Evolutionary conservation across 2,113 vertebrate genomes (phyloP), one percentile per base, ranked within the genome.

Genomic region (Sialia sialis): DNA sequence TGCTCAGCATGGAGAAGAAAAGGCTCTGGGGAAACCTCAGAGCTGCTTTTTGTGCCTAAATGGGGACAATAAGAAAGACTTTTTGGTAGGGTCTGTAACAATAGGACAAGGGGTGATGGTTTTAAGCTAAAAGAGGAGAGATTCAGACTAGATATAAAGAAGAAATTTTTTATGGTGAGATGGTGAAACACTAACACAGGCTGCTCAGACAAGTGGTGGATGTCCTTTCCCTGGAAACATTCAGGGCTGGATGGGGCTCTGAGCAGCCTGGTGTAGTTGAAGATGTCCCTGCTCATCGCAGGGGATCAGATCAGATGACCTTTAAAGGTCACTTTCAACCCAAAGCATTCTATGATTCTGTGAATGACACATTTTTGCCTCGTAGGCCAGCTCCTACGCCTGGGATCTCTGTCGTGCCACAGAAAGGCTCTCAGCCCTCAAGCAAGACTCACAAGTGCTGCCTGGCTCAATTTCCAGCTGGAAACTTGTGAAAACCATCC

Each of bases 121-220:
- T 67, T 87, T n/a, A 64, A 55, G 34, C 26, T 18, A 29, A 59
- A 68, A 39, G 9, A 84, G 6, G 8, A 38, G 4, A 70, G 9
- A 38, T 66, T 66, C 23, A 58, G 55, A n/a, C 5, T 27, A 39
- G 32, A 43, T 32, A 5, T 0, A 46, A 69, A 30, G 39, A 74
- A 48, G 8, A 62, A 6, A 1, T 17, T 41, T 22, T 66, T 78
- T 49, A n/a, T 0, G 0, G 2, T n/a, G 10, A 39, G 5, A 7
- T 58, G 16, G 25, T 62, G 48, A 54, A 34, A 54, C 27, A 25
- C 9, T 14, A 34, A 3, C 3, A 11, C 14, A 21, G 22, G 27
- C 25, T 90, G 16, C 14, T n/a, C 12, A 29, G 60, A 36, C 26
- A 54, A 15, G 27, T n/a, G 27, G 27, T 52, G 51, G 51, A 52